A percentile compares a stretch with the other conserved stretches of the same genome.
Evolutionary conservation across 2,888 invertebrate species (phyloP).

Genomic region (Ryuthela nishihirai): DNA sequence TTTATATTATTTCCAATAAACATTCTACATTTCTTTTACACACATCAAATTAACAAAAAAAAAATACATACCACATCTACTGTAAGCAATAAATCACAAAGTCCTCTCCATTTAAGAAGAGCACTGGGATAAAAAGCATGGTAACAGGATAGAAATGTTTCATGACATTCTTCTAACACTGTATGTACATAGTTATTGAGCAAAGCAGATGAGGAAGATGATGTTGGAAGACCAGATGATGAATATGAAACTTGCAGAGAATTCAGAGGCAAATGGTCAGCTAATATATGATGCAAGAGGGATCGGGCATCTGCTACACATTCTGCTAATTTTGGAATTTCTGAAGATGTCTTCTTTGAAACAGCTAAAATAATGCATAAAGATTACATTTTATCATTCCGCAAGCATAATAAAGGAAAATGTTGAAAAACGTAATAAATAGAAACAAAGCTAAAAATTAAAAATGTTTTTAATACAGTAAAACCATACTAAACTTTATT

Average conservation of each 20-base stretch:
- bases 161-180: slow-evolving; percentile 80
- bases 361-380: slow-evolving; percentile 28
- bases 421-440: too few species aligned
- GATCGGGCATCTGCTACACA: slow-evolving; percentile 80
- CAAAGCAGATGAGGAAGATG: slow-evolving; percentile 26
- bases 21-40: background rate
- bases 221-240: slow-evolving; percentile 14
- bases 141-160: slow-evolving; percentile 85
- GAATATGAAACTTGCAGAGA: slow-evolving; percentile 45
- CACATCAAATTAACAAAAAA: background rate
- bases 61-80: slow-evolving; percentile 32
- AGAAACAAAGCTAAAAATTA: too few species aligned
- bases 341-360: slow-evolving; percentile 52
- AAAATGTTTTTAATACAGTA: too few species aligned
- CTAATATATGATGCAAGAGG: slow-evolving; percentile 74
- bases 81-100: slow-evolving; percentile 68
- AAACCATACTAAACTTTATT: too few species aligned
- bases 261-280: slow-evolving; percentile 59
- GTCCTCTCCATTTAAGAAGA: slow-evolving; percentile 84
- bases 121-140: slow-evolving; percentile 95
- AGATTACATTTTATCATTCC: too few species aligned
- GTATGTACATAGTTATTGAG: slow-evolving; percentile 39
- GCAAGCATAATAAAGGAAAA: too few species aligned
- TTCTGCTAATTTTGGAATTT: slow-evolving; percentile 76
- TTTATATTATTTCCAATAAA: background rate